Conservation (phyloP, 2,113 vertebrate genomes). For the Salvelinus sp. region DNA sequence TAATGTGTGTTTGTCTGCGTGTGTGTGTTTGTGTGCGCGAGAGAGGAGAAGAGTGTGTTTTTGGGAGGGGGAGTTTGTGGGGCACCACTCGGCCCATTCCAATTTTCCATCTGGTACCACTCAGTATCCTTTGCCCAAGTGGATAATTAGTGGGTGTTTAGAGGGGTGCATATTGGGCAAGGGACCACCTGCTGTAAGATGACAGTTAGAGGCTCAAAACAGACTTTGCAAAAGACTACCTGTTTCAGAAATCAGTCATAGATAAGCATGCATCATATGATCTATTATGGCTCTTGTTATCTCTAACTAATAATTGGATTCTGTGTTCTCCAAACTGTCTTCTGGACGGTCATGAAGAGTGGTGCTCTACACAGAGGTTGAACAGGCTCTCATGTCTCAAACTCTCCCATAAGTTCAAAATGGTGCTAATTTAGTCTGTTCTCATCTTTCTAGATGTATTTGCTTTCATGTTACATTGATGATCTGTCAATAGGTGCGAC, state of each 20-base stretch:
- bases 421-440: conserved; percentile 2
- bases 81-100: conserved; percentile 18
- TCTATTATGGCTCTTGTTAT: background rate
- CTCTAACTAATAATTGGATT: too few relatives aligned
- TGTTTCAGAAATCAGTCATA: background rate
- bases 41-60: background rate
- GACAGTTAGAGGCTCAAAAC: background rate
- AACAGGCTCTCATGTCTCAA: background rate
- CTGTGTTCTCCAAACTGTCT: background rate
- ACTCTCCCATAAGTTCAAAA: background rate
- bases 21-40: background rate
- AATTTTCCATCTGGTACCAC: conserved; percentile 37
- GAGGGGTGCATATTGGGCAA: background rate
- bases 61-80: background rate
- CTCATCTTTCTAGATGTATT: background rate
- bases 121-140: background rate
- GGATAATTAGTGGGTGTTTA: background rate
- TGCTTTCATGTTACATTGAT: background rate
- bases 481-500: background rate
- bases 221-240: background rate
- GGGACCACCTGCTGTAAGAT: background rate
- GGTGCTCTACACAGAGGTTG: background rate
- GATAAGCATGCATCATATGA: background rate
- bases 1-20: conserved; percentile 22
- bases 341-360: background rate